Conservation (phyloP, 1,140 invertebrate species). For the Aricia agestis region DNA sequence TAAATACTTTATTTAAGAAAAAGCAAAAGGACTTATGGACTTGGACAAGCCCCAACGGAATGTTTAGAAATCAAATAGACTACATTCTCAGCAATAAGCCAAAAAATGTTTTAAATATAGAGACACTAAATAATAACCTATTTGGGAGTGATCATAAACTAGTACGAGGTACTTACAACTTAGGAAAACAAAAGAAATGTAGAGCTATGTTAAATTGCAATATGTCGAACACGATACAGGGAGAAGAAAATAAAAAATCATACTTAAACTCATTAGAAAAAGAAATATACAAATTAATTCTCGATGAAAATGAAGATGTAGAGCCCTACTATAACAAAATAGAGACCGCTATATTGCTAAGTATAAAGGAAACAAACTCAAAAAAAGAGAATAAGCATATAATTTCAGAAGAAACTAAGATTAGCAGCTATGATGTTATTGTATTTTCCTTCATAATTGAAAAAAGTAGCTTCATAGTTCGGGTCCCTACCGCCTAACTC, state of each 20-base stretch:
- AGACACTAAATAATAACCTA: conserved; percentile 21
- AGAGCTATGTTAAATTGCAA: conserved; percentile 19
- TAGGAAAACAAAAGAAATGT: conserved; percentile 28
- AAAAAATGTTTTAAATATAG: conserved; percentile 22
- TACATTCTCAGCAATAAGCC: conserved; percentile 30
- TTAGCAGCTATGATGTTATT: too few relatives aligned
- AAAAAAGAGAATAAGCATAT: too few relatives aligned
- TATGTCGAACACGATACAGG: background rate
- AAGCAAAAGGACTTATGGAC: conserved; percentile 36
- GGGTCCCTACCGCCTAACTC: too few relatives aligned
- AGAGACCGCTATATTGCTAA: background rate
- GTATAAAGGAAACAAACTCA: background rate
- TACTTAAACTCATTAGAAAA: background rate
- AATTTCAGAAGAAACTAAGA: too few relatives aligned
- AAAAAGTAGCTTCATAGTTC: too few relatives aligned
- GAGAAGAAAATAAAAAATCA: background rate
- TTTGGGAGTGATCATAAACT: conserved; percentile 35
- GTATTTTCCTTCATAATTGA: too few relatives aligned
- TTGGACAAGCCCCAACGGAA: conserved; percentile 29
- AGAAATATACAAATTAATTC: background rate
- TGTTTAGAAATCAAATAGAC: conserved; percentile 35
- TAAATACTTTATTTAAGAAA: conserved; percentile 36
- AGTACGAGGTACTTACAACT: conserved; percentile 28
- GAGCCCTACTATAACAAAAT: background rate
- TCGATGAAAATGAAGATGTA: background rate